Base-by-base conservation (phyloP, 2,888 invertebrate genomes). In the Frankliniella fusca region DNA sequence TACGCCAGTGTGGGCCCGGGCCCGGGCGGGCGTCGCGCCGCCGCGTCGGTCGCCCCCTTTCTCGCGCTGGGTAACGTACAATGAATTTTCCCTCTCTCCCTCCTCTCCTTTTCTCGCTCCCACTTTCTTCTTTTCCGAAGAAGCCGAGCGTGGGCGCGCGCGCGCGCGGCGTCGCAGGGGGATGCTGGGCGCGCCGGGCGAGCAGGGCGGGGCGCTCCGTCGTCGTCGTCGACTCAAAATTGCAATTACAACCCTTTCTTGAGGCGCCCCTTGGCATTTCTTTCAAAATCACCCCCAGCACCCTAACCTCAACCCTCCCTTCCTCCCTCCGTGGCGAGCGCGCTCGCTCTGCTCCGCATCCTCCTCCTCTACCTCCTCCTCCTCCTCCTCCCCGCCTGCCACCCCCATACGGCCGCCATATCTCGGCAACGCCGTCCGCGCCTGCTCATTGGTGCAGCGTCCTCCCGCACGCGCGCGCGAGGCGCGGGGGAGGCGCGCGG, bases 201-300 rank as follows among this genome's bases (percentile, higher is more conserved):
- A 5, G 38, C 38, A 2, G 38, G 38, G 38, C 38, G 38, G 38
- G 38, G 38, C 38, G 38, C 70, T 76, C 70, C 12, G 70, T 76
- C 38, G 38, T 76, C 38, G 38, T 38, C 38, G 38, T 38, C 70
- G 70, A 76, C 70, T 76, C 70, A 76, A 76, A 76, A 76, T 76
- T 76, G 70, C 70, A 76, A 76, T 76, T 76, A 76, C 70, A 76
- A 76, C 70, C 70, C 70, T 76, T 76, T 76, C 70, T 76, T 76
- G 70, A 76, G 70, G 12, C 70, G 70, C 70, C 70, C 70, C 27
- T 27, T 76, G n/a, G 61, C 61, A 61, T 12, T 76, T 76, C 70
- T 76, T 76, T 76, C 27, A 76, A 27, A 76, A 76, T 76, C 70
- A 23, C 70, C 70, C 54, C 70, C 70, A 27, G 27, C 70, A 20